phyloP scores from a whole-genome alignment of 2,888 invertebrate species.

The Parthenolecanium corni region DNA sequence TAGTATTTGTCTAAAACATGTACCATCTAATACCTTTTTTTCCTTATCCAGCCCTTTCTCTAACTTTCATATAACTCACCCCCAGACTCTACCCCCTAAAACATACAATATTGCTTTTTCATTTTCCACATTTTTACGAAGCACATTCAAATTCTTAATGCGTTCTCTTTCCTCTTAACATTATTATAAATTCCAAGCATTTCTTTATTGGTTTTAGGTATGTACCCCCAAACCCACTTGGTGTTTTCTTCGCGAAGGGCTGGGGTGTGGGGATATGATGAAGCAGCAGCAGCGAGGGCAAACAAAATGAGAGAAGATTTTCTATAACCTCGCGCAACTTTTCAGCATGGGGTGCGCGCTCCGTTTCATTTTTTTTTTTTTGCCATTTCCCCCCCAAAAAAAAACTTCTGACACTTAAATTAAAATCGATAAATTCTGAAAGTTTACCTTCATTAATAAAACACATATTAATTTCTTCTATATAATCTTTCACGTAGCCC shows the following conservation, averaged over 20 bases:
- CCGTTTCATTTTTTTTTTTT: constrained; percentile 3
- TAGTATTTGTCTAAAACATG: too few species aligned
- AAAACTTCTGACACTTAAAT: constrained; percentile 24
- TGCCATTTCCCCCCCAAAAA: too few species aligned
- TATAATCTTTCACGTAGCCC: too few species aligned
- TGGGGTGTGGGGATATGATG: neutral
- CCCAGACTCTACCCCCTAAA: neutral
- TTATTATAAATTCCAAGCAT: constrained; percentile 28
- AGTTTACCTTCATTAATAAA: constrained; percentile 27
- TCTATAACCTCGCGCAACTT: constrained; percentile 25
- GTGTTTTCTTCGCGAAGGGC: neutral
- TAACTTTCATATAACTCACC: too few species aligned
- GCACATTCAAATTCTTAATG: constrained; percentile 27
- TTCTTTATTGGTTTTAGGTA: constrained; percentile 28
- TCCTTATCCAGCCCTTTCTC: too few species aligned
- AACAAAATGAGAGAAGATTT: constrained; percentile 8
- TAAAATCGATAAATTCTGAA: constrained; percentile 25
- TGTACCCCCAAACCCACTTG: neutral
- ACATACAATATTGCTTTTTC: constrained; percentile 25
- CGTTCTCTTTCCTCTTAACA: constrained; percentile 23
- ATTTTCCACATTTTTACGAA: constrained; percentile 22
- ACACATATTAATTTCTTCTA: constrained; percentile 25
- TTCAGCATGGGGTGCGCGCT: neutral
- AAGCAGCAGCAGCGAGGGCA: neutral
- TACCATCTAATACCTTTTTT: too few species aligned